Evolutionary conservation across 1,140 invertebrate species (phyloP).

Genomic region (Macrobrachium nipponense): DNA sequence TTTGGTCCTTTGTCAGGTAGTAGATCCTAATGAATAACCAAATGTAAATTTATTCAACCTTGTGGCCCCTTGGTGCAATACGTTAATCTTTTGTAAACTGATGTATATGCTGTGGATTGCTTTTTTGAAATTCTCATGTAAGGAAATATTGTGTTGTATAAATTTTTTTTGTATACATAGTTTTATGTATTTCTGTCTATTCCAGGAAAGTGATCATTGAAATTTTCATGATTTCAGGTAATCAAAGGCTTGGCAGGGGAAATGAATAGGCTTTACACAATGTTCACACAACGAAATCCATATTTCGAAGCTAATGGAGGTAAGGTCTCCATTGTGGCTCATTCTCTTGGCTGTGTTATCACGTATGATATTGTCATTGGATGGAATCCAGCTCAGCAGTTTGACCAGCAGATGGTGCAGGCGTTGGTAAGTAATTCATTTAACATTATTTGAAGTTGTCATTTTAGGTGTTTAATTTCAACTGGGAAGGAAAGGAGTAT

Average conservation of each 20-base stretch:
- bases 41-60: no score
- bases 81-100: no score
- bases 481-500: no score
- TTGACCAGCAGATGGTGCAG: conserved; percentile 64
- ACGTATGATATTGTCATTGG: conserved; percentile 84
- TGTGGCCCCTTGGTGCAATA: no score
- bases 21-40: no score
- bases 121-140: no score
- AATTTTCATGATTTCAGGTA: conserved; percentile 33
- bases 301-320: conserved; percentile 76
- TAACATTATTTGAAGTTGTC: background rate
- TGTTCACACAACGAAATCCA: conserved; percentile 80
- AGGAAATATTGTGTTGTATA: no score
- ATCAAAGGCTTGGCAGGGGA: conserved; percentile 77
- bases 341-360: conserved; percentile 85
- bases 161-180: background rate
- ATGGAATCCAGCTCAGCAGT: conserved; percentile 72
- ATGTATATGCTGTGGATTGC: no score
- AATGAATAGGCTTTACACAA: conserved; percentile 79
- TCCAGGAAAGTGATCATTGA: background rate
- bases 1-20: no score
- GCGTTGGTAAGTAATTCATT: conserved; percentile 59
- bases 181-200: background rate
- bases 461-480: background rate
- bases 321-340: conserved; percentile 81